These are phyloP conservation scores for Drosophila yakuba DNA, from an alignment of 1,140 invertebrate genomes.

Conservation along the genomic window DNA sequence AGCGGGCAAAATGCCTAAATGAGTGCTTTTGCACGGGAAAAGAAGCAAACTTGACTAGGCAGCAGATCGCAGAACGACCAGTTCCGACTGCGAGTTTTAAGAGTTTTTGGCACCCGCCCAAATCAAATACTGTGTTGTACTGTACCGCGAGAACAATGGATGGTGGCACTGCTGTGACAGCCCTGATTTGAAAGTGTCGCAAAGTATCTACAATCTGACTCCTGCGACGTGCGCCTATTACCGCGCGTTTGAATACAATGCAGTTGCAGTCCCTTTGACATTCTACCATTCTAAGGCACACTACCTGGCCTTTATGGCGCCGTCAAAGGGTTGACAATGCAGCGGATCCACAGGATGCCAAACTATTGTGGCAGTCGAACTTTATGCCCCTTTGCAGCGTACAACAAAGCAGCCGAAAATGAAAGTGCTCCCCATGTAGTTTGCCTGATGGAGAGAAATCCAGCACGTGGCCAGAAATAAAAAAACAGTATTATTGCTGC, in stretches of 20 bases:
- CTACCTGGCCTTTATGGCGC: conserved; percentile 26
- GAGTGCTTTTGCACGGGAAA: neutral
- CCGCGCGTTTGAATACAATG: conserved; percentile 11
- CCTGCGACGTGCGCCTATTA: neutral
- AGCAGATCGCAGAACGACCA: no score
- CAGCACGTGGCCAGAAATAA: conserved; percentile 30
- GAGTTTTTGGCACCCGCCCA: neutral
- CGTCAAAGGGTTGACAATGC: conserved; percentile 25
- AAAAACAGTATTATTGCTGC: conserved; percentile 62
- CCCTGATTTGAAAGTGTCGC: conserved; percentile 13
- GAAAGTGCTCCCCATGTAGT: conserved; percentile 6
- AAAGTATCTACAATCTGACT: conserved; percentile 11
- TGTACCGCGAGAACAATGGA: conserved; percentile 5
- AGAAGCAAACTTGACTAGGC: neutral
- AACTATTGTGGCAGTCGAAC: conserved; percentile 11
- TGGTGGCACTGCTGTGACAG: neutral
- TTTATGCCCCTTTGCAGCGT: conserved; percentile 2
- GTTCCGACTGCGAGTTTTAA: neutral
- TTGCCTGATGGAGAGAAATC: conserved; percentile 11
- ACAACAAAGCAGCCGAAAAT: conserved; percentile 27
- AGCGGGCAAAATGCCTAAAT: conserved; percentile 21
- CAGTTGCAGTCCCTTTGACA: conserved; percentile 14
- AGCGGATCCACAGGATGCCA: neutral
- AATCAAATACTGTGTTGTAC: neutral
- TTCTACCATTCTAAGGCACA: neutral